Conservation (phyloP, 2,888 invertebrate genomes). For the Seira sanloemensis region DNA sequence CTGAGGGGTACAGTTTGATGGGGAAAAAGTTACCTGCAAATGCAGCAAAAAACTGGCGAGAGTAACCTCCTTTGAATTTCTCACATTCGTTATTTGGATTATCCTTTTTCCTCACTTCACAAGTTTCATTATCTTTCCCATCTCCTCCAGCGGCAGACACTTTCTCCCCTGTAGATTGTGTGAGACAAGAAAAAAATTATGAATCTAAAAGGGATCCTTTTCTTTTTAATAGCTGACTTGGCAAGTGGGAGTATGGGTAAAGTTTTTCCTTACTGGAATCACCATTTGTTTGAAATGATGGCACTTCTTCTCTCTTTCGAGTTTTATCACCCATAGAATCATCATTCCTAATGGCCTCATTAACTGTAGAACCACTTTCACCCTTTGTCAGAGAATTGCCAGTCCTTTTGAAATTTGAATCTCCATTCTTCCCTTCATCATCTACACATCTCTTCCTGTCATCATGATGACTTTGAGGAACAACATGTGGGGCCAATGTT, state of each 20-base stretch:
- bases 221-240: conserved; percentile 15
- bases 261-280: conserved; percentile 57
- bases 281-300: conserved; percentile 58
- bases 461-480: conserved; percentile 17
- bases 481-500: conserved; percentile 59
- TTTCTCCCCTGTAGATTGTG: neutral
- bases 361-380: conserved; percentile 57
- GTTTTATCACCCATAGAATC: conserved; percentile 63
- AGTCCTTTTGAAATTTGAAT: conserved; percentile 50
- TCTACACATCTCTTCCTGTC: neutral
- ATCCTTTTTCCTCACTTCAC: conserved; percentile 21
- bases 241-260: conserved; percentile 37
- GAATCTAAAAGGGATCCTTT: neutral
- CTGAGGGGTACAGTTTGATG: neutral
- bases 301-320: conserved; percentile 48
- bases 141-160: conserved; percentile 20
- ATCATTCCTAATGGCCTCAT: conserved; percentile 64
- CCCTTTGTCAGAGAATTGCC: conserved; percentile 53
- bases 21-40: conserved; percentile 68
- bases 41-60: conserved; percentile 70
- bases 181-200: neutral
- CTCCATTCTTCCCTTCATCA: conserved; percentile 20
- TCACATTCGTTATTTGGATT: conserved; percentile 35
- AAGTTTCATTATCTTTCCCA: conserved; percentile 21
- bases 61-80: conserved; percentile 58